Conservation (phyloP, 2,888 invertebrate genomes). For the Tortrix viridana region DNA sequence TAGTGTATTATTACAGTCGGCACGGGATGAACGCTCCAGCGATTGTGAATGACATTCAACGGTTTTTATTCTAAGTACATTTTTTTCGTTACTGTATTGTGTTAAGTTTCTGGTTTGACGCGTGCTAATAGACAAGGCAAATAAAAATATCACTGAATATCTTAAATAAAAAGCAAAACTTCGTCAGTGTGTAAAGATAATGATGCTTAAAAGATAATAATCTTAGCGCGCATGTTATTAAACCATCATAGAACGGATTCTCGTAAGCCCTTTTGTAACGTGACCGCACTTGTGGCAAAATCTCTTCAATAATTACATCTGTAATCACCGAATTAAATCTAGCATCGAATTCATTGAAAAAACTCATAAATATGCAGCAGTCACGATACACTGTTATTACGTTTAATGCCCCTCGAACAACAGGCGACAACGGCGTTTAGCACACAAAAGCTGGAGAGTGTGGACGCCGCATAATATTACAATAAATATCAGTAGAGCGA, state of each 20-base stretch:
- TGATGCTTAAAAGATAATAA: conserved; percentile 11
- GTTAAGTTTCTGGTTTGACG: conserved; percentile 36
- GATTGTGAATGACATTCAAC: conserved; percentile 75
- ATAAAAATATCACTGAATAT: conserved; percentile 7
- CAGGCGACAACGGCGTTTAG: conserved; percentile 75
- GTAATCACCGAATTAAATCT: conserved; percentile 71
- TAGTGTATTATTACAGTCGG: conserved; percentile 69
- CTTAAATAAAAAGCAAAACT: neutral
- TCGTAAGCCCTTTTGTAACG: conserved; percentile 30
- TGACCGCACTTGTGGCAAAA: conserved; percentile 46
- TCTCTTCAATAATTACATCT: conserved; percentile 62
- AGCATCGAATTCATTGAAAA: conserved; percentile 55
- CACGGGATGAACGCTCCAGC: conserved; percentile 78
- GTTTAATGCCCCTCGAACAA: conserved; percentile 67
- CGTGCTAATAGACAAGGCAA: conserved; percentile 25
- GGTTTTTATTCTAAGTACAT: conserved; percentile 57
- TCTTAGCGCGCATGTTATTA: conserved; percentile 20
- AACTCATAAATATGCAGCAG: conserved; percentile 70
- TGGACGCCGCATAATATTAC: conserved; percentile 81
- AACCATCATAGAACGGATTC: conserved; percentile 24
- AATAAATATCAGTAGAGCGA: conserved; percentile 74
- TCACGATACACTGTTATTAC: conserved; percentile 54
- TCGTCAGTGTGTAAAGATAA: neutral
- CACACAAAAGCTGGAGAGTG: conserved; percentile 64
- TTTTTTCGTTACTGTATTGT: conserved; percentile 46